phyloP scores from a whole-genome alignment of 2,113 vertebrate genomes.

The Pangasianodon hypophthalmus region DNA sequence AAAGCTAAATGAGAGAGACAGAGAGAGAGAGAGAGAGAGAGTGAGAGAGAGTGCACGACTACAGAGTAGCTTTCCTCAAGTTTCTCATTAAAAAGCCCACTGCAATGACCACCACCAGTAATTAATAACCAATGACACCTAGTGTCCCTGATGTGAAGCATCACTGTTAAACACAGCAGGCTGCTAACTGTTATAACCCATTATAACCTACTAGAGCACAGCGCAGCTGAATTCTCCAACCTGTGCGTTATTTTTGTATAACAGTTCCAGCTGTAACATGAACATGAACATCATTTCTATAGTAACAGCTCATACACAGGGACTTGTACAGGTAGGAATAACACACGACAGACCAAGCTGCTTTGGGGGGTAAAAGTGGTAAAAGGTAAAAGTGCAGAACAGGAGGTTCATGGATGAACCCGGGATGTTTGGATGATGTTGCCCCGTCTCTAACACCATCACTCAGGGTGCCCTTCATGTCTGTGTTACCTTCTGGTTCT shows the following conservation, averaged over 20 bases:
- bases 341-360: neutral
- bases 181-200: neutral
- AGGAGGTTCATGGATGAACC: neutral
- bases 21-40: neutral
- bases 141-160: neutral
- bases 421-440: neutral
- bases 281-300: neutral
- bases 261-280: neutral
- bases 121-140: constrained; percentile 16
- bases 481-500: neutral
- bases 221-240: neutral
- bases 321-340: neutral
- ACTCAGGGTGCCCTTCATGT: neutral
- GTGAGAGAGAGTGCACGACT: neutral
- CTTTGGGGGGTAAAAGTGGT: neutral
- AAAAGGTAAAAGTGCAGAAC: neutral
- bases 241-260: neutral
- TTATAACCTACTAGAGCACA: neutral
- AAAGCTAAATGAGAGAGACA: no score
- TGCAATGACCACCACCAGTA: constrained; percentile 26
- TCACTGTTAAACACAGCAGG: neutral
- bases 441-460: neutral
- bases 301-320: neutral
- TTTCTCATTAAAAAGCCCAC: constrained; percentile 5
- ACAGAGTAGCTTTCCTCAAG: neutral